phyloP scores from a whole-genome alignment of 2,113 vertebrate species.

The Oceanites oceanicus region DNA sequence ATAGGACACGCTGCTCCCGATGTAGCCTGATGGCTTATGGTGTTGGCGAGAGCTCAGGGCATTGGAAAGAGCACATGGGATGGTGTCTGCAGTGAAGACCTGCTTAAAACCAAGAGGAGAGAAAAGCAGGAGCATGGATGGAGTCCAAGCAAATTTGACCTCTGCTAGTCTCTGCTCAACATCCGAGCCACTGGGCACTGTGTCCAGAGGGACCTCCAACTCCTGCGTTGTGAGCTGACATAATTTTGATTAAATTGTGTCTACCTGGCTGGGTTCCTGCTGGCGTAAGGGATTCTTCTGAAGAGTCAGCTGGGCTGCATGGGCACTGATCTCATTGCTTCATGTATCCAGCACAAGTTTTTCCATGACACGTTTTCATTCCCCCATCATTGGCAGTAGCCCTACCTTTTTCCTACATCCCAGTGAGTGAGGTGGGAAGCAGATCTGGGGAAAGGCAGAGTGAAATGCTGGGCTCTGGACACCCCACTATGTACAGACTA shows the following conservation, averaged over 20 bases:
- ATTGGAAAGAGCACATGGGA: background rate
- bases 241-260: slow-evolving; percentile 48
- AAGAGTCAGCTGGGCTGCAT: background rate
- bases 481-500: background rate
- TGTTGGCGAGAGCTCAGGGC: background rate
- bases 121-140: background rate
- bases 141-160: background rate
- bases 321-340: background rate
- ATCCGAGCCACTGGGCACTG: background rate
- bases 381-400: background rate
- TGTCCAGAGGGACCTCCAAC: background rate
- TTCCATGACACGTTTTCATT: background rate
- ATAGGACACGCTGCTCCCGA: rapidly evolving
- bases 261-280: slow-evolving; percentile 37
- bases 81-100: background rate
- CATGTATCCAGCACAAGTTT: background rate
- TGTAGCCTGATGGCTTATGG: background rate
- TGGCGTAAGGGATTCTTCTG: background rate
- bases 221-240: background rate
- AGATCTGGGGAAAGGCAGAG: background rate
- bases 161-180: background rate
- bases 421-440: background rate
- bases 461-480: background rate
- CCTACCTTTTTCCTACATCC: background rate
- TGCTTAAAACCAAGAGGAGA: background rate